Base-by-base conservation (phyloP, 2,888 invertebrate genomes). In the Oxyteleia sp. region DNA sequence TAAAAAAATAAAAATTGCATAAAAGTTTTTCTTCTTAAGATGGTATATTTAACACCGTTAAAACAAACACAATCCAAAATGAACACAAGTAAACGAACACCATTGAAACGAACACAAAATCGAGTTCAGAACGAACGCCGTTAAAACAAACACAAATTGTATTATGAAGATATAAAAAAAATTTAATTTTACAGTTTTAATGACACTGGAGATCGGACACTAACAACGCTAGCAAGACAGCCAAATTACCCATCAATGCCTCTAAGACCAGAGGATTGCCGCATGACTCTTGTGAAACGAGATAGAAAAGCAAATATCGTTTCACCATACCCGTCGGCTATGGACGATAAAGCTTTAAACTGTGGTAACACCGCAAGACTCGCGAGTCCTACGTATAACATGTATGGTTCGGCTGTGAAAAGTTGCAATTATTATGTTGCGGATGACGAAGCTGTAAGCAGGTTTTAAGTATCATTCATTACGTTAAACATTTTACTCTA, bases 191-290 rank as follows among this genome's bases (percentile, higher is more conserved):
- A 29, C 85, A 93, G 93, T 72, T 93, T 93, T 80, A 93, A 93
- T 84, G 93, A 93, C 55, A 93, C 93, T 23, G 93, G 93, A n/a
- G 93, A 93, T 80, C 88, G 93, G 45, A 85, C 92, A 0, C 63
- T 93, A 16, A 93, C 93, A 7, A 93, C 93, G 18, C 79, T 93
- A 18, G 93, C 93, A 15, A 89, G 93, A 23, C 93, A 93, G 53
- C 93, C 93, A 38, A 89, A 89, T n/a, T 93, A 93, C 76, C 93
- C 93, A 4, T 93, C 93, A 61, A 93, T 93, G 93, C 93, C 93
- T 0, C 72, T 93, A 23, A 89, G 93, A 8, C 81, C 91, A 0
- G 93, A 93, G 29, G 93, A 92, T 26, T 92, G 92, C 71, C 91
- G 92, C 7, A 89, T 92, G 90, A 92, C 91, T 4, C 55, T 93